Evolutionary conservation across 1,140 invertebrate species (phyloP), one percentile per base, ranked within the genome.

Genomic region (Liolophura sinensis): DNA sequence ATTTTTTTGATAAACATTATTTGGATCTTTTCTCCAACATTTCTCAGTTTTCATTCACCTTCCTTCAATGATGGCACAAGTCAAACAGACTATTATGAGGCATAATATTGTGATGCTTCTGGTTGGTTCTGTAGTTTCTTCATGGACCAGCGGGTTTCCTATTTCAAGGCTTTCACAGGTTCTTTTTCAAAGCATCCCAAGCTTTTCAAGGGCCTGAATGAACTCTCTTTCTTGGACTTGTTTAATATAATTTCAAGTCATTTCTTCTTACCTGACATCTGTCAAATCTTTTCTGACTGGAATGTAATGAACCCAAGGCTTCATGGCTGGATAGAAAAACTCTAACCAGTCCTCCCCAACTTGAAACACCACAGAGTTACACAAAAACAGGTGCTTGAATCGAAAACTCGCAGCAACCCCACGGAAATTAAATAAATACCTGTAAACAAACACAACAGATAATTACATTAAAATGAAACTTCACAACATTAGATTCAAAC

Each of bases 371-470:
- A 98, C 81, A 0, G 95, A 97, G 72, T 91, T 89, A 82, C 96
- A 99, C 0, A 98, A 84, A 79, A 98, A 96, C 31, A 99, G 88
- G 86, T 98, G 96, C 77, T 98, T 98, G 40, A 97, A 90, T n/a
- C 96, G 87, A 83, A 99, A 99, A 82, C 95, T 97, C 25, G 96
- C 96, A 18, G 96, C 95, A 0, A 99, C 96, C 24, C 96, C 96
- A 68, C 95, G 88, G 80, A 94, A 98, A 86, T 99, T 99, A 75
- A 98, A 97, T 60, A 98, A 86, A 86, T 96, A 97, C 69, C 85
- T 86, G 74, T 68, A 83, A 64, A 65, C 55, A 46, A 64, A 9
- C 20, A 67, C 18, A 18, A 65, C 12, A 57, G 3, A 62, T 9
- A 31, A 18, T 5, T 54, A 20, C 18, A 54, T 20, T n/a, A 54